Conservation (phyloP, 2,888 invertebrate species). For the Fissipunctia ypsillon region DNA sequence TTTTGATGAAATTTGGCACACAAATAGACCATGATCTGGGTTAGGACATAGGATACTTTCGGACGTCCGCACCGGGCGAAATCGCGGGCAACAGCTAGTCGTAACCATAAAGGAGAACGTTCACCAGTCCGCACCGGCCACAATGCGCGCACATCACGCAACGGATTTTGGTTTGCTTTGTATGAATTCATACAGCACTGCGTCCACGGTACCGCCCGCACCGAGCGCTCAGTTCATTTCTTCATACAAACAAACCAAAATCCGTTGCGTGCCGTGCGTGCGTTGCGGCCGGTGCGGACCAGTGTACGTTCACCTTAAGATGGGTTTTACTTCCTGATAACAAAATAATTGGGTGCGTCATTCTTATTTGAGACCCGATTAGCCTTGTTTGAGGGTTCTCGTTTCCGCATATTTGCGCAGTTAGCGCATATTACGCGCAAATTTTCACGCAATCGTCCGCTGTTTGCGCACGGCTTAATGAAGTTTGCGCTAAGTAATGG, state of each 20-base stretch:
- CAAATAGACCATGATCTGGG: neutral
- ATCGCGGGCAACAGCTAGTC: neutral
- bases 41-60: neutral
- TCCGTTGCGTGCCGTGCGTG: no score
- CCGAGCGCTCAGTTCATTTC: no score
- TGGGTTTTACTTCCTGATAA: slow-evolving; percentile 21
- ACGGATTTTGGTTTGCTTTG: no score
- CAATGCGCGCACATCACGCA: no score
- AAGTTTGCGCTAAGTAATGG: slow-evolving; percentile 54
- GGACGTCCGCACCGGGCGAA: neutral
- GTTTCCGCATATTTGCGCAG: slow-evolving; percentile 72
- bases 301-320: no score
- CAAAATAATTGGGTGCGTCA: slow-evolving; percentile 53
- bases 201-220: no score
- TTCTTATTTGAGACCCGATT: slow-evolving; percentile 63
- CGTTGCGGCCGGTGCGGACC: no score
- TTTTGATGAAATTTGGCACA: neutral
- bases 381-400: slow-evolving; percentile 62
- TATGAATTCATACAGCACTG: no score
- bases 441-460: slow-evolving; percentile 54
- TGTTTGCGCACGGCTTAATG: slow-evolving; percentile 52
- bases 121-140: no score
- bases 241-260: no score
- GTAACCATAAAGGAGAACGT: no score
- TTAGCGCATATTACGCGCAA: slow-evolving; percentile 69